Percentiles rank a stretch among this genome's conserved stretches.
phyloP scores from a whole-genome alignment of 1,140 invertebrate species.

The Temnothorax nylanderi region DNA sequence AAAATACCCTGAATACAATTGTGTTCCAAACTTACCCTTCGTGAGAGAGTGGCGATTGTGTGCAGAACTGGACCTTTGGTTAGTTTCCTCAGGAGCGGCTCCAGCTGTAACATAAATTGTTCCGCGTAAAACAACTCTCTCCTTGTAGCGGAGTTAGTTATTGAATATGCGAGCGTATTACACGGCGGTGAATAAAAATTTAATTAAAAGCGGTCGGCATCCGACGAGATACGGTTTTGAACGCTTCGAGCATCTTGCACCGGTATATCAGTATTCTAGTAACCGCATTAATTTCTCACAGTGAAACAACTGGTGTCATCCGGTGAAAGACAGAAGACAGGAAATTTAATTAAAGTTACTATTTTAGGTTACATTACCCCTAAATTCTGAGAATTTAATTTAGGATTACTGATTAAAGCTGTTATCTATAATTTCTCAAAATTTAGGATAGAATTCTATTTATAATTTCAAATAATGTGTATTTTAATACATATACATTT shows the following conservation, averaged over 20 bases:
- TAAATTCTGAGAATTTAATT: slow-evolving; percentile 4
- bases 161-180: slow-evolving; percentile 1
- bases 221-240: neutral
- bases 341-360: slow-evolving; percentile 37
- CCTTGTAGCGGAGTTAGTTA: neutral
- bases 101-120: slow-evolving; percentile 81
- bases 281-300: neutral
- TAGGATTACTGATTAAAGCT: neutral
- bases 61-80: slow-evolving; percentile 85
- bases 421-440: neutral
- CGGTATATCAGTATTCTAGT: slow-evolving; percentile 9
- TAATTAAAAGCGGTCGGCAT: slow-evolving; percentile 21
- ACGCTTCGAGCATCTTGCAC: neutral
- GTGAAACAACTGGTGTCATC: slow-evolving; percentile 34
- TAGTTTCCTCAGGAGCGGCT: slow-evolving; percentile 84
- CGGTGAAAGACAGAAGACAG: neutral
- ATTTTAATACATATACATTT: neutral
- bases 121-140: neutral
- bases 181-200: slow-evolving; percentile 10
- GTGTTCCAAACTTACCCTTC: slow-evolving; percentile 81
- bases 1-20: neutral
- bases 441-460: neutral
- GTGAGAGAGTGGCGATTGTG: slow-evolving; percentile 85
- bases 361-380: neutral
- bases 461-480: neutral